Percentiles rank a stretch among this genome's conserved stretches.
These are phyloP conservation scores for Sinelater perroti DNA, from an alignment of 2,888 invertebrate genomes.

Conservation along the genomic window DNA sequence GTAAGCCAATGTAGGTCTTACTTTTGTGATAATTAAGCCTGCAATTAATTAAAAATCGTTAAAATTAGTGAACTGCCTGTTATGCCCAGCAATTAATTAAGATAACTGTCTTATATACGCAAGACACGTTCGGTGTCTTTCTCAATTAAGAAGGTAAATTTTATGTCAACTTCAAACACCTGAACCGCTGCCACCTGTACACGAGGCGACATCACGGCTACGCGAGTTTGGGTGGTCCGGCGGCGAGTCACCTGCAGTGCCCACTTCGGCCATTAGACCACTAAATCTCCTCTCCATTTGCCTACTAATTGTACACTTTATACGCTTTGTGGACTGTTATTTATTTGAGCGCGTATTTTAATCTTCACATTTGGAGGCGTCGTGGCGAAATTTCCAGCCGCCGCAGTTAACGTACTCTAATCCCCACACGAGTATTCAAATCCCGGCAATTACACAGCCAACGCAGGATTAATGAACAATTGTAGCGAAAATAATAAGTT, in stretches of 20 bases:
- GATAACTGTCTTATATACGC: no score
- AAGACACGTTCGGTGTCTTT: no score
- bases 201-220: neutral
- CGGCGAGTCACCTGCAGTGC: slow-evolving; percentile 15
- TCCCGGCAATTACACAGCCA: slow-evolving; percentile 31
- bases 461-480: slow-evolving; percentile 34
- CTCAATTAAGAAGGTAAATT: slow-evolving; percentile 8
- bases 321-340: slow-evolving; percentile 1
- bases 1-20: no score
- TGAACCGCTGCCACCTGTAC: slow-evolving; percentile 20
- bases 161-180: slow-evolving; percentile 8
- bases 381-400: slow-evolving; percentile 9
- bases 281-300: slow-evolving; percentile 8
- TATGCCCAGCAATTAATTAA: no score
- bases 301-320: slow-evolving; percentile 20
- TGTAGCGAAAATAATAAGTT: slow-evolving; percentile 37
- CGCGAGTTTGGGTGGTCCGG: slow-evolving; percentile 23
- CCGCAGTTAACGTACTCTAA: slow-evolving; percentile 22
- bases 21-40: no score
- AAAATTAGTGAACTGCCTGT: no score
- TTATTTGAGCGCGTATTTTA: slow-evolving; percentile 5
- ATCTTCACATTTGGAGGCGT: slow-evolving; percentile 20
- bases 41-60: no score
- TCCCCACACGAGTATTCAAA: slow-evolving; percentile 29
- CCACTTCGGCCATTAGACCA: slow-evolving; percentile 4